Base-by-base conservation (phyloP, 2,888 invertebrate species). In the Physocephala rufipes region DNA sequence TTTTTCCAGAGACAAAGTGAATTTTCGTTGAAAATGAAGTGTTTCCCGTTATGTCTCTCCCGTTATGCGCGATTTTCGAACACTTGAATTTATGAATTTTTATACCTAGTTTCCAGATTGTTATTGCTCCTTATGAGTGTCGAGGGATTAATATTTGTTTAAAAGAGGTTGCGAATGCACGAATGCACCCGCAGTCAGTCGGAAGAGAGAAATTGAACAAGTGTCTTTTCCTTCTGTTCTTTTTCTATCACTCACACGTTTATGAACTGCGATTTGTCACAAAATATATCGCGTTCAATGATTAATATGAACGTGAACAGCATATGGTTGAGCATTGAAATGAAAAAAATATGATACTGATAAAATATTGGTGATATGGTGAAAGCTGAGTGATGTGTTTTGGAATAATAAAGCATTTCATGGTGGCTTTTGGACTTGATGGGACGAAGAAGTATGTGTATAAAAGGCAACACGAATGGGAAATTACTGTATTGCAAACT, bases 111-210 rank as follows among this genome's bases (percentile, higher is more conserved):
- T 59, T n/a, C 16, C 36, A 58, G 47, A 67, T 28, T 67, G 53
- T 67, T 59, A 67, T 67, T 58, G 67, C 67, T 9, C 21, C 30
- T 68, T 61, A 68, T 47, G 68, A 61, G 47, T 61, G 47, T 24
- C 61, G 28, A 68, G 68, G 68, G 68, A 68, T 59, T 68, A 47
- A 68, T 61, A 68, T 68, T 68, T 49, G 61, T 67, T 59, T 43
- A 67, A 49, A 16, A 67, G 55, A 67, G 58, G 43, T 58, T 53
- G 43, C 19, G 61, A 21, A 43, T 21, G 62, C 15, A 62, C 30
- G 13, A 28, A n/a, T 26, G 51, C n/a, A 26, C 53, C 53, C n/a
- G 24, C 49, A 51, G 65, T 7, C 36, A 9, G 9, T 36, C 36
- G 9, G 36, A 9, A 36, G 4, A 9, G 36, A 7, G 5, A 36